phyloP scores from a whole-genome alignment of 2,888 invertebrate genomes.

The Mycalesis mineus region DNA sequence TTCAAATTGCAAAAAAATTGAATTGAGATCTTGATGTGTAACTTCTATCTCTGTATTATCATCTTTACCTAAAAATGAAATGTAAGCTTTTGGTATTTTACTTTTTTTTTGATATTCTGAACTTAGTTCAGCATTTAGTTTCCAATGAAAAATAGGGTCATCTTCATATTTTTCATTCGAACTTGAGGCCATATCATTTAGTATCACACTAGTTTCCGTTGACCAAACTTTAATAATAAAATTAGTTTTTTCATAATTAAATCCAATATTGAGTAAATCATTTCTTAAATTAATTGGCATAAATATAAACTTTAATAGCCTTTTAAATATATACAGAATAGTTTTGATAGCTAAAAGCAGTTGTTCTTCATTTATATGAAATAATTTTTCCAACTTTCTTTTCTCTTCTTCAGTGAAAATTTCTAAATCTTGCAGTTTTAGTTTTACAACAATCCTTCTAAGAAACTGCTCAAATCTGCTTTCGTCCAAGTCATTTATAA shows the following conservation, averaged over 20 bases:
- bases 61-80: slow-evolving; percentile 40
- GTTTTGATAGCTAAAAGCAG: slow-evolving; percentile 57
- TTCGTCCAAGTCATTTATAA: slow-evolving; percentile 57
- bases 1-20: slow-evolving; percentile 65
- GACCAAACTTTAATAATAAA: slow-evolving; percentile 65
- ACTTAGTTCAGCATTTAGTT: slow-evolving; percentile 66
- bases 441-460: slow-evolving; percentile 54
- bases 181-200: slow-evolving; percentile 51
- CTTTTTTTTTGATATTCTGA: slow-evolving; percentile 61
- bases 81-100: slow-evolving; percentile 62
- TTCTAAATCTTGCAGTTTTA: slow-evolving; percentile 53
- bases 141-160: slow-evolving; percentile 53
- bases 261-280: slow-evolving; percentile 52
- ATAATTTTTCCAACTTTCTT: slow-evolving; percentile 58
- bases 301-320: slow-evolving; percentile 60
- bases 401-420: slow-evolving; percentile 63
- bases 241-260: slow-evolving; percentile 56
- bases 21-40: slow-evolving; percentile 62
- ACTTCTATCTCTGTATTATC: slow-evolving; percentile 55
- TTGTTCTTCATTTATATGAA: slow-evolving; percentile 51
- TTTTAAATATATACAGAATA: slow-evolving; percentile 57
- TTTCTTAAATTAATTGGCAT: slow-evolving; percentile 62
- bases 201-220: slow-evolving; percentile 52
- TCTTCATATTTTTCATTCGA: slow-evolving; percentile 39
- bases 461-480: slow-evolving; percentile 64